A percentile compares a stretch with the other conserved stretches of the same genome.
These are phyloP conservation scores for Helarctos malayanus DNA, from an alignment of 2,797 vertebrate species.

Conservation along the genomic window DNA sequence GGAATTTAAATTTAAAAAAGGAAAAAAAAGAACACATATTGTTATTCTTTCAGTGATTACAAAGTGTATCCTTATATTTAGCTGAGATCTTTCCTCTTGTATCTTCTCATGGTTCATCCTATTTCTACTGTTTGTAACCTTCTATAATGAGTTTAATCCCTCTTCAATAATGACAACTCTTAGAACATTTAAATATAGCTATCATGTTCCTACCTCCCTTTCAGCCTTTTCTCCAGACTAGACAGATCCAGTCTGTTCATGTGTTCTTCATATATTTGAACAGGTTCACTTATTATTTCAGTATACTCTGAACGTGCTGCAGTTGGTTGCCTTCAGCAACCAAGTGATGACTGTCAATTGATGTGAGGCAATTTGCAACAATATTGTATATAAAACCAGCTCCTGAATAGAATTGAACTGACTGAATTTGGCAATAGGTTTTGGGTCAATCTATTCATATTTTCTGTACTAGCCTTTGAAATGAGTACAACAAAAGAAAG, in stretches of 20 bases:
- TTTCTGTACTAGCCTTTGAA: not conserved
- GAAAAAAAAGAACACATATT: not conserved
- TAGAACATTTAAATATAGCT: constrained; percentile 58
- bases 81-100: not conserved
- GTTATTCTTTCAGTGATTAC: not conserved
- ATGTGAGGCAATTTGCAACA: not conserved
- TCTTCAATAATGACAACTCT: constrained; percentile 28
- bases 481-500: not conserved
- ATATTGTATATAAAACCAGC: not conserved
- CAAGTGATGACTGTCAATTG: not conserved
- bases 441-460: not conserved
- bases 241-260: not conserved
- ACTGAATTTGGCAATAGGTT: constrained; percentile 34
- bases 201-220: not conserved
- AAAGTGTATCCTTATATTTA: not conserved
- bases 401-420: not conserved
- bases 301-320: not conserved
- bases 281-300: constrained; percentile 35
- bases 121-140: not conserved
- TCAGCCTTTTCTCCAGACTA: constrained; percentile 38
- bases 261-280: not conserved
- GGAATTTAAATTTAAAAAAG: not conserved
- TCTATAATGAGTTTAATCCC: constrained; percentile 32
- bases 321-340: not conserved
- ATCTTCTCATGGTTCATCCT: constrained; percentile 3